phyloP scores from a whole-genome alignment of 1,140 invertebrate species.

The Notospermus geniculatus region DNA sequence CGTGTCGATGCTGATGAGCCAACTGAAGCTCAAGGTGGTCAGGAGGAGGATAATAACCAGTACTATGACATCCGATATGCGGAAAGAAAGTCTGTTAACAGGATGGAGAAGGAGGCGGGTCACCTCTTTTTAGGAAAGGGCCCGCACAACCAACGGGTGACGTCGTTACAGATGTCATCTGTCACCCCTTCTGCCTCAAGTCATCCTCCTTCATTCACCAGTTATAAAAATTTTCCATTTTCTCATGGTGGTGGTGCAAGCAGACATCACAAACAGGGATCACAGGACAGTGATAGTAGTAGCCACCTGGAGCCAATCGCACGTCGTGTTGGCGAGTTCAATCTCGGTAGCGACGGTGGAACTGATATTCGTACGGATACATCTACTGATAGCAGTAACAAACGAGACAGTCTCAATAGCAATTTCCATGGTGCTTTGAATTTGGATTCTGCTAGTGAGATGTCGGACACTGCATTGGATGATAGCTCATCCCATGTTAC shows the following conservation, averaged over 20 bases:
- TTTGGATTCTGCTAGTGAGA: slow-evolving; percentile 1
- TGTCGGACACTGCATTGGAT: background rate
- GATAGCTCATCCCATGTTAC: too few relatives aligned
- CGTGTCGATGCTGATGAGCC: background rate
- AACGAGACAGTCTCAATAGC: slow-evolving; percentile 3
- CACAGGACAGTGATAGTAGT: background rate
- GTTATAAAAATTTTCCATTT: too few relatives aligned
- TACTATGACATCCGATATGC: slow-evolving; percentile 9
- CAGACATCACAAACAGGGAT: background rate
- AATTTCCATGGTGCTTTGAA: background rate
- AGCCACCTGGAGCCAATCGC: background rate
- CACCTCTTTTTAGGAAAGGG: too few relatives aligned
- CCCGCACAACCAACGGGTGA: too few relatives aligned
- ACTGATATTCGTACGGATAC: slow-evolving; percentile 6
- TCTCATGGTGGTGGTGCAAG: background rate
- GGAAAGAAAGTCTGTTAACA: slow-evolving; percentile 3
- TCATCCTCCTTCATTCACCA: too few relatives aligned
- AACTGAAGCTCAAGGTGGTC: background rate
- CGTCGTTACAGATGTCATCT: too few relatives aligned
- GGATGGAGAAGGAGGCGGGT: slow-evolving; percentile 1
- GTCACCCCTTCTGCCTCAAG: too few relatives aligned
- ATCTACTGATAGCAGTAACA: slow-evolving; percentile 8
- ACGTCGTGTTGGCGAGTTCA: too few relatives aligned
- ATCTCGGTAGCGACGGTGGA: slow-evolving; percentile 3
- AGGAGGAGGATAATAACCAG: background rate